Conservation (phyloP, 2,797 vertebrate species). For the Phylloscopus collybita region DNA sequence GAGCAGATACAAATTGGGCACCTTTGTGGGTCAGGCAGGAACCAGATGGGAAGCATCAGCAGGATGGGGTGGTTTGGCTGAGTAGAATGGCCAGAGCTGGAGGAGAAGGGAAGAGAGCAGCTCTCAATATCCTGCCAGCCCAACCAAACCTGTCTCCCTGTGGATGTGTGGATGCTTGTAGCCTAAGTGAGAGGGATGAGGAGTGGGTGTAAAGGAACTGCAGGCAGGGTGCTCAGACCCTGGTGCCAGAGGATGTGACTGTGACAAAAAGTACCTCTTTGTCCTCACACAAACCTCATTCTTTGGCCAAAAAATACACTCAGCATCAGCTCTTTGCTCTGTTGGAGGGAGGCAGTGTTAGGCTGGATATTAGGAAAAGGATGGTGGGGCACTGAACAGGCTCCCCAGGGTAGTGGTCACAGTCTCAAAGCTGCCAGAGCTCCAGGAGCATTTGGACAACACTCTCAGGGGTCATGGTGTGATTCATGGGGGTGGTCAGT, state of each 20-base stretch:
- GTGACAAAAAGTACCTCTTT: background rate
- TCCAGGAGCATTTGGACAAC: background rate
- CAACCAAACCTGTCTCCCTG: background rate
- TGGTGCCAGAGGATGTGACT: background rate
- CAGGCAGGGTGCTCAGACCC: background rate
- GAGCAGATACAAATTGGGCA: background rate
- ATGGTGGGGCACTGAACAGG: background rate
- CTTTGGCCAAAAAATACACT: background rate
- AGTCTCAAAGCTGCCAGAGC: background rate
- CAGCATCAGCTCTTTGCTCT: background rate
- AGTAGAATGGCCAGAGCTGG: background rate
- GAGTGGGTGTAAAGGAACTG: background rate
- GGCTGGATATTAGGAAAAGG: background rate
- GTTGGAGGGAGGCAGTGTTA: background rate
- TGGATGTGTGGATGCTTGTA: background rate
- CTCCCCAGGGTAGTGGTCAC: background rate
- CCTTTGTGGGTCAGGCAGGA: background rate
- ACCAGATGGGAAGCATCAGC: background rate
- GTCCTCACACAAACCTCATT: rapidly evolving
- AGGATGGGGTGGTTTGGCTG: background rate
- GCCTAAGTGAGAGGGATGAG: background rate
- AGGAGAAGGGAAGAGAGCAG: background rate
- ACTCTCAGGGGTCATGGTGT: background rate
- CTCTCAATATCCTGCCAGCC: background rate
- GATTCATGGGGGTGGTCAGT: background rate